phyloP scores from a whole-genome alignment of 2,113 vertebrate genomes.

The Tragelaphus buxtoni region DNA sequence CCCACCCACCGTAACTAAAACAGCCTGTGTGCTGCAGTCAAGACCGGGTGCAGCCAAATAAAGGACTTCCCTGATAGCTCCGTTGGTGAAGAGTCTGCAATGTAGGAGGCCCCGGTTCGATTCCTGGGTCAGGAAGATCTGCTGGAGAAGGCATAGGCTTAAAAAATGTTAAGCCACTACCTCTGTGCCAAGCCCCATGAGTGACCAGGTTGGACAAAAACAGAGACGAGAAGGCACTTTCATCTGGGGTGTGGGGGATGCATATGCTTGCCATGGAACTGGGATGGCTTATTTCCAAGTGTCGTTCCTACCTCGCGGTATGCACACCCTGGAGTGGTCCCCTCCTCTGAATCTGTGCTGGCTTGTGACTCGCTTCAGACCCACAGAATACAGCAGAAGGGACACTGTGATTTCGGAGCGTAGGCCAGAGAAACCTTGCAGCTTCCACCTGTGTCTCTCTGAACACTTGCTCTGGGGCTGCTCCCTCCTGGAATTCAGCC shows the following conservation, averaged over 20 bases:
- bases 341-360: neutral
- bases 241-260: neutral
- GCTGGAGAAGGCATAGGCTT: neutral
- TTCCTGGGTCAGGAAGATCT: neutral
- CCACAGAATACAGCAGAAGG: neutral
- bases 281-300: neutral
- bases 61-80: neutral
- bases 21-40: rapidly evolving
- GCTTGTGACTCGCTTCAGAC: neutral
- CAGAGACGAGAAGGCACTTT: neutral
- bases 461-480: no score
- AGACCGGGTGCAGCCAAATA: neutral
- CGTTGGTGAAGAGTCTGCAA: neutral
- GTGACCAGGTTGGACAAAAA: neutral
- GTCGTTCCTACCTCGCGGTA: rapidly evolving
- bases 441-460: neutral
- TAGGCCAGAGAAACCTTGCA: neutral
- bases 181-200: neutral
- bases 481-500: neutral
- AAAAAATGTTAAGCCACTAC: neutral
- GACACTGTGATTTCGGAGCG: neutral
- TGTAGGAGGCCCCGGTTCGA: rapidly evolving
- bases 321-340: neutral
- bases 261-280: neutral
- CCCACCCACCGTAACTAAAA: neutral